Evolutionary conservation across 2,797 vertebrate genomes (phyloP), one percentile per base, ranked within the genome.

Genomic region (Coilia nasus): DNA sequence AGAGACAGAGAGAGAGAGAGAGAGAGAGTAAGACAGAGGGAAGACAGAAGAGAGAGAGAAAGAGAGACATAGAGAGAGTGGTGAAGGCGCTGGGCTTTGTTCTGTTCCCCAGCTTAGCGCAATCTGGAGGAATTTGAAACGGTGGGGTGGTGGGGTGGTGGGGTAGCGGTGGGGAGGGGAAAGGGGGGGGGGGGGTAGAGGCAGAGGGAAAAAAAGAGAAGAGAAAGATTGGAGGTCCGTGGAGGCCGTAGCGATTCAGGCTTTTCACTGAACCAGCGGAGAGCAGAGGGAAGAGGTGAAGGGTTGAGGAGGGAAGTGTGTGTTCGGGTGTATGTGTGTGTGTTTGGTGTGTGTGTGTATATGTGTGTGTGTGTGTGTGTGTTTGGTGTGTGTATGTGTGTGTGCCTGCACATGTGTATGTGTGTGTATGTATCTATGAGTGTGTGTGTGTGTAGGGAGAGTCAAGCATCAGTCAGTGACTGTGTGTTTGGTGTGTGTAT

Each of bases 201-300:
- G 86, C 85, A 41, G 47, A 84, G 89, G 88, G 78, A 82, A 81
- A n/a, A 50, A 46, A 82, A 80, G 82, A 85, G 84, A 83, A 64
- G 81, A 35, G 60, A 56, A 67, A 82, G 83, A 75, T 96, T 96
- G 96, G 93, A 83, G 92, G 92, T 96, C 96, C 94, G 90, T 93
- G 92, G 96, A 97, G 96, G 93, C 94, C 92, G 93, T 93, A 87
- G 93, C 93, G 96, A 96, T 97, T 97, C 96, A 97, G 96, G 94
- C 96, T 96, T 96, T 95, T 94, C 93, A 97, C 93, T 84, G 85
- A 93, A 92, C 94, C 95, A 89, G 94, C 94, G 93, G 95, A 93
- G 96, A 95, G 95, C 96, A 96, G 95, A 96, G 85, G 87, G 78
- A 83, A 19, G 15, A 21, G 31, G 71, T 54, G 71, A 21, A 44